Evolutionary conservation across 2,888 invertebrate species (phyloP).

Genomic region (Orthosia incerta): DNA sequence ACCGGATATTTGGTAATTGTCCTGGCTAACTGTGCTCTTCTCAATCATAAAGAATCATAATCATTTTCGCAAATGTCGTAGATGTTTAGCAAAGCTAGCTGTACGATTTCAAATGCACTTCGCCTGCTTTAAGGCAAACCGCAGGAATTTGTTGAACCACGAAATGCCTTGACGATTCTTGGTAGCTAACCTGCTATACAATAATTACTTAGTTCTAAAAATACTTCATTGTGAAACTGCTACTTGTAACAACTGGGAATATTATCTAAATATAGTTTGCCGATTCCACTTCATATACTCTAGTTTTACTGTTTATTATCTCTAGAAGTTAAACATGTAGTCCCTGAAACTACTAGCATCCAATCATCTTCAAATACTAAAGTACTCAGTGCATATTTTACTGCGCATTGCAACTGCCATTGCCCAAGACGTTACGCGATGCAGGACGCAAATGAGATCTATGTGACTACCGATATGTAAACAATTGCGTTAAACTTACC

Average conservation of each 20-base stretch:
- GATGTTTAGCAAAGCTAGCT: neutral
- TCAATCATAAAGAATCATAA: too few relatives aligned
- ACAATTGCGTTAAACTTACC: constrained; percentile 16
- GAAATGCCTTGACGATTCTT: constrained; percentile 7
- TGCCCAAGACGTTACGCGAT: constrained; percentile 28
- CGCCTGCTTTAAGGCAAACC: constrained; percentile 14
- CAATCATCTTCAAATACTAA: neutral
- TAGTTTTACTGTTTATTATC: too few relatives aligned
- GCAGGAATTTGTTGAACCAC: constrained; percentile 7
- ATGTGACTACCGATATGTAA: constrained; percentile 36
- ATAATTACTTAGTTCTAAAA: neutral
- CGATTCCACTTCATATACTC: too few relatives aligned
- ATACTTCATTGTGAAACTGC: neutral
- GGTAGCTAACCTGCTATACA: neutral
- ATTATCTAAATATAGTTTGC: too few relatives aligned
- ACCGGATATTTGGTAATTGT: too few relatives aligned
- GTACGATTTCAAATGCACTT: neutral
- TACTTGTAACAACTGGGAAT: too few relatives aligned
- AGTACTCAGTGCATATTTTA: constrained; percentile 19
- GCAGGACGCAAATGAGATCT: constrained; percentile 30
- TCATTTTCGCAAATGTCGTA: neutral
- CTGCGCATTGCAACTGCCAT: constrained; percentile 6
- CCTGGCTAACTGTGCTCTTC: too few relatives aligned
- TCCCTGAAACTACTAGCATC: neutral
- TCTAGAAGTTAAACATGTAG: too few relatives aligned